phyloP scores from a whole-genome alignment of 2,888 invertebrate species.

The Ennomos erosarius region DNA sequence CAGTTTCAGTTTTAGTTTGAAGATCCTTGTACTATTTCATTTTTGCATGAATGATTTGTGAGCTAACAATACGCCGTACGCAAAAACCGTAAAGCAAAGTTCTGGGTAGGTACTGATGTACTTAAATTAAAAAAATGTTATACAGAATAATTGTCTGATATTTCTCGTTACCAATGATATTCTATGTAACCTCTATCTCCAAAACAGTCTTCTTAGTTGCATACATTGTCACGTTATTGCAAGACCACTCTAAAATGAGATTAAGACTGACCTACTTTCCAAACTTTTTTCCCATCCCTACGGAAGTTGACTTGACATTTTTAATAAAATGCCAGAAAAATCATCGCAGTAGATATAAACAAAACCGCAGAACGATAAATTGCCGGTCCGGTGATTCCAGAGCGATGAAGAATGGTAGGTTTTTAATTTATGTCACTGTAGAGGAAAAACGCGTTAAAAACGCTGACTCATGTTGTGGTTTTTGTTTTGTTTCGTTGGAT shows the following conservation, averaged over 20 bases:
- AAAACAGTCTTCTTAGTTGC: too few relatives aligned
- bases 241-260: neutral
- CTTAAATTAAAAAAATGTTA: too few relatives aligned
- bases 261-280: constrained; percentile 18
- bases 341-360: constrained; percentile 30
- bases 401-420: constrained; percentile 24
- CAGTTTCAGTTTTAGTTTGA: too few relatives aligned
- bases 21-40: too few relatives aligned
- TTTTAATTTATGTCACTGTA: constrained; percentile 31
- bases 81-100: too few relatives aligned
- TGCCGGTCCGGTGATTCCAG: constrained; percentile 27
- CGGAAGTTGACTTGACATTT: constrained; percentile 22
- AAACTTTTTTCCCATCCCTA: constrained; percentile 18
- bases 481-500: neutral
- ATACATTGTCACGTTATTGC: too few relatives aligned
- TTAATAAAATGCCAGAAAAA: constrained; percentile 38
- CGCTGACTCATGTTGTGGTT: neutral
- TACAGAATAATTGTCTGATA: too few relatives aligned
- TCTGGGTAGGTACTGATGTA: too few relatives aligned
- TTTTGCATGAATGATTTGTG: too few relatives aligned
- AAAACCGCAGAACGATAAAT: constrained; percentile 26
- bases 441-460: constrained; percentile 11
- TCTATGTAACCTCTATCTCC: too few relatives aligned
- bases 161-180: too few relatives aligned
- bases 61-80: too few relatives aligned